Base-by-base conservation (phyloP, 2,797 vertebrate genomes). In the Chaenodraco wilsoni region DNA sequence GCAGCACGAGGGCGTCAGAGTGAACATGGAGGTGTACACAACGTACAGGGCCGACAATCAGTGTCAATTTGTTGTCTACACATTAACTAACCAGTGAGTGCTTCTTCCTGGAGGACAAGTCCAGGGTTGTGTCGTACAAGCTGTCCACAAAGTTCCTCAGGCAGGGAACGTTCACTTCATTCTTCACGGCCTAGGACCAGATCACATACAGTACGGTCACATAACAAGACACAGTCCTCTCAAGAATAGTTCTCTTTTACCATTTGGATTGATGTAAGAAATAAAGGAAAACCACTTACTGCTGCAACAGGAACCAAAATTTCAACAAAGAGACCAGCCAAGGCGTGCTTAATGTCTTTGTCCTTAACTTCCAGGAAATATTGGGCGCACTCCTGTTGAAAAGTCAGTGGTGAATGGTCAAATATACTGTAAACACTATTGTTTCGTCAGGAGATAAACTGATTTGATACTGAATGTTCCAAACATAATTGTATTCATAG, bases 291-390 rank as follows among this genome's bases (percentile, higher is more conserved):
- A 79, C 96, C 50, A 96, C 96, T 96, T 90, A 99, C 98, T 69
- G 98, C 98, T 67, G 98, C 98, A 63, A 99, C 98, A 0, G 98
- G 98, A 79, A 99, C 97, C 76, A 99, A 94, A 90, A 99, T 97
- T 92, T 99, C 98, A 65, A 99, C 98, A 89, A 99, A 99, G 52
- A 99, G 95, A 58, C 98, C 98, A 7, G 98, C 98, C 87, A 99
- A 88, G 65, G 97, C 96, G 50, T 99, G 97, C 75, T 98, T 99
- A 79, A 99, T 96, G 86, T 99, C 98, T 93, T 99, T 99, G 94
- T 99, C 98, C 93, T 99, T 99, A 70, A 99, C 97, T 92, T 99
- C 98, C 67, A 98, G 94, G 92, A 99, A 99, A 92, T 98, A 99
- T 84, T 98, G 97, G 56, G 98, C 97, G 79, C 98, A 99, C 88